phyloP scores from a whole-genome alignment of 2,888 invertebrate species.

The Lomographa bimaculata region DNA sequence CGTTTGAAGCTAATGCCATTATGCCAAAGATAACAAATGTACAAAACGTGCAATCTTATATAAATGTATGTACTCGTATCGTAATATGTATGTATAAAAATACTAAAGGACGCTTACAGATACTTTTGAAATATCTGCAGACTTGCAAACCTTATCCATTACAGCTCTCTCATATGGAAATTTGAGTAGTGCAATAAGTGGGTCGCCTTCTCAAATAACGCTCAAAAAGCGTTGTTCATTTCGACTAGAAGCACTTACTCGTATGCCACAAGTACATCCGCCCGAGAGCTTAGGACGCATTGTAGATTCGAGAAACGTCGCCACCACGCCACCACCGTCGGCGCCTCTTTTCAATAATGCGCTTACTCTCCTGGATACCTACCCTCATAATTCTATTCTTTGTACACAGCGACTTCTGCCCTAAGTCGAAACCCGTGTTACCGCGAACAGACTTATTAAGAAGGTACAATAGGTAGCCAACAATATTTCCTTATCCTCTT shows the following conservation, averaged over 20 bases:
- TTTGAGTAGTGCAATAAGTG: constrained; percentile 52
- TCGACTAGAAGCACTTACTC: constrained; percentile 70
- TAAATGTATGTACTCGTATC: too few species aligned
- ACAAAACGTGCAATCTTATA: too few species aligned
- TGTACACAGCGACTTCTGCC: constrained; percentile 60
- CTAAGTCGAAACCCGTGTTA: constrained; percentile 76
- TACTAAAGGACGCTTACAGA: too few species aligned
- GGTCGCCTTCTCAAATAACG: constrained; percentile 59
- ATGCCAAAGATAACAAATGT: too few species aligned
- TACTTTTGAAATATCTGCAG: neutral
- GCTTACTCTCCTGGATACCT: constrained; percentile 65
- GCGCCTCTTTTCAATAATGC: constrained; percentile 72
- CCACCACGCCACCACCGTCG: constrained; percentile 46
- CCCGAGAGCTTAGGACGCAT: constrained; percentile 67
- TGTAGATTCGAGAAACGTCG: constrained; percentile 72
- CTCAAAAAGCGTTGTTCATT: constrained; percentile 68
- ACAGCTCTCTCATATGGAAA: constrained; percentile 47
- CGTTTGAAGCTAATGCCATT: too few species aligned
- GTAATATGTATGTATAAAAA: too few species aligned
- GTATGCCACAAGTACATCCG: constrained; percentile 64
- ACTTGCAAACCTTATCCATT: constrained; percentile 4
- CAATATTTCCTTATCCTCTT: constrained; percentile 50
- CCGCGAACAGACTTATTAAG: constrained; percentile 54
- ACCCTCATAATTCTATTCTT: constrained; percentile 74
- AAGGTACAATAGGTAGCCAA: constrained; percentile 49